Conservation (phyloP, 2,113 vertebrate species). For the Centropus bengalensis region DNA sequence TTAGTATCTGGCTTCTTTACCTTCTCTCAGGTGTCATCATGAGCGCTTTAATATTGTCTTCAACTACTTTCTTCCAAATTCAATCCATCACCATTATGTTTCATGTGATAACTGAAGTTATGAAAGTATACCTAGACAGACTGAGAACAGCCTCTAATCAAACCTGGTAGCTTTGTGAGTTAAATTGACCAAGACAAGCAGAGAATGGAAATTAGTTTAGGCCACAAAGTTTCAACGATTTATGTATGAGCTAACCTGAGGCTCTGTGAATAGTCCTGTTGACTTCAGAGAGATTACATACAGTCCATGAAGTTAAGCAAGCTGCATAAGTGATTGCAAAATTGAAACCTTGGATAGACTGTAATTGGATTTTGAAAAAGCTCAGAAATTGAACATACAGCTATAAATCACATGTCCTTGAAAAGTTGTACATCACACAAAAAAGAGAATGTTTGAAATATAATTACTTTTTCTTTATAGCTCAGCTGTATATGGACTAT, state of each 20-base stretch:
- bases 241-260: constrained; percentile 4
- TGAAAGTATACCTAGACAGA: neutral
- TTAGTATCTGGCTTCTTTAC: neutral
- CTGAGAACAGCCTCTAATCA: neutral
- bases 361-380: constrained; percentile 60
- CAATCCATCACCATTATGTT: neutral
- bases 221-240: neutral
- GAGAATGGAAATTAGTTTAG: neutral
- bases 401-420: neutral
- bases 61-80: neutral
- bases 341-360: constrained; percentile 38
- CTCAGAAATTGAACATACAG: constrained; percentile 30
- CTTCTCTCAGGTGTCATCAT: neutral
- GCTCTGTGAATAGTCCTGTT: constrained; percentile 16
- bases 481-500: neutral
- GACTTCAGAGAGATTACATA: constrained; percentile 41
- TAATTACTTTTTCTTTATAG: neutral
- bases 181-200: neutral
- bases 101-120: neutral
- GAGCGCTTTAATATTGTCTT: neutral
- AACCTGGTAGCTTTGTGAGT: neutral
- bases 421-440: neutral
- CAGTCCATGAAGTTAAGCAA: constrained; percentile 41
- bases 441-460: neutral
- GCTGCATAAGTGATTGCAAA: constrained; percentile 43